phyloP scores from a whole-genome alignment of 1,140 invertebrate genomes.

The Chironomus striatipennis region DNA sequence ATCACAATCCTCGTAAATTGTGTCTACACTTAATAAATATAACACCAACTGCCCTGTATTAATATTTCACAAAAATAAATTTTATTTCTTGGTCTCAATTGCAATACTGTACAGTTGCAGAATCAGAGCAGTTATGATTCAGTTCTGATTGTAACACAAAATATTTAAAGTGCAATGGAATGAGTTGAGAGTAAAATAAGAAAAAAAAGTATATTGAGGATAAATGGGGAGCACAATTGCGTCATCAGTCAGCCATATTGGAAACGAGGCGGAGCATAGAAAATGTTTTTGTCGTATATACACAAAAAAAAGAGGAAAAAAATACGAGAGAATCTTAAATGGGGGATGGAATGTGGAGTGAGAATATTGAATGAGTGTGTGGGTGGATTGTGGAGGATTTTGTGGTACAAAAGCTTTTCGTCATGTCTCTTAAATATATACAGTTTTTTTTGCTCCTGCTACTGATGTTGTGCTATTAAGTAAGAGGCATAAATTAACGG shows the following conservation, averaged over 20 bases:
- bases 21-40: no score
- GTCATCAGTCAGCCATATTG: slow-evolving; percentile 6
- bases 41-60: no score
- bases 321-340: background rate
- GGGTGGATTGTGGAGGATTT: slow-evolving; percentile 4
- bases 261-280: background rate
- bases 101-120: background rate
- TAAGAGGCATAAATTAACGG: background rate
- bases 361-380: background rate
- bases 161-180: background rate
- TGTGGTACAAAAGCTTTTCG: background rate
- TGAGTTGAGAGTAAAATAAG: background rate
- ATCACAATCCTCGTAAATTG: no score
- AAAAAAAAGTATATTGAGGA: background rate
- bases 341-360: no score
- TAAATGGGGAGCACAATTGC: slow-evolving; percentile 9
- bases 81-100: no score
- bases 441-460: background rate
- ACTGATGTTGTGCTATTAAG: no score
- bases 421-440: no score
- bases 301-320: background rate
- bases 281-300: background rate
- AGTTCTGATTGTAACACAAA: background rate
- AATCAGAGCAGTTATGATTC: slow-evolving; percentile 5
- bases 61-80: no score